Evolutionary conservation across 1,140 invertebrate genomes (phyloP), one percentile per base, ranked within the genome.

Genomic region (Scaptomyza montana): DNA sequence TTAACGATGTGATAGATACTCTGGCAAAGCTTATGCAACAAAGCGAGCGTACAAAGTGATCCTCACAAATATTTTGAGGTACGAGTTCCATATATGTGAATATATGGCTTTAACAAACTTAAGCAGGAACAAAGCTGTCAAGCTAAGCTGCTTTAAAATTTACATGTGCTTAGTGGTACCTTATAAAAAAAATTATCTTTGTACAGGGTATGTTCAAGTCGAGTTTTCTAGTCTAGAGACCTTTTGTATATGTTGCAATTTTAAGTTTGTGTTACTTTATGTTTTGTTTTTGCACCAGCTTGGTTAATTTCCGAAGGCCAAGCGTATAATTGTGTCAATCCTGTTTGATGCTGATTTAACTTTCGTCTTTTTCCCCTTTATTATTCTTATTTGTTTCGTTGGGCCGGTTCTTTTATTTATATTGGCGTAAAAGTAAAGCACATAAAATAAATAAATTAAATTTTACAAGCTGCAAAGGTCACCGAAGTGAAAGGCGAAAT

Each of bases 221-320:
- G 39, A 43, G 12, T 12, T 43, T 3, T 43, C 12, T n/a, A 3
- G 0, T n/a, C 5, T n/a, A n/a, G 8, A 43, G 12, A 0, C 1
- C 30, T 10, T 10, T 13, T 57, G 9, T 10, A 6, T 33, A 13
- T 46, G 16, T 33, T 10, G 25, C 43, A 49, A 50, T 59, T 57
- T 50, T 63, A 25, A 63, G 43, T 43, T 54, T 54, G 10, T 50
- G 55, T 30, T 36, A 13, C 45, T 55, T 57, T 75, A 43, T 25
- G 56, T 60, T 57, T 57, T 57, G 56, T 70, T 33, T 33, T 28
- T 39, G 43, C 41, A 6, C 54, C 39, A 8, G 56, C 39, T 66
- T 54, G 65, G 73, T 80, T 85, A 86, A 85, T 85, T 85, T 80
- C 80, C 74, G 80, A 85, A 85, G 80, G 80, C 77, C 80, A 74